A percentile compares a stretch with the other conserved stretches of the same genome.
phyloP scores from a whole-genome alignment of 1,140 invertebrate genomes.

The Aricia agestis region DNA sequence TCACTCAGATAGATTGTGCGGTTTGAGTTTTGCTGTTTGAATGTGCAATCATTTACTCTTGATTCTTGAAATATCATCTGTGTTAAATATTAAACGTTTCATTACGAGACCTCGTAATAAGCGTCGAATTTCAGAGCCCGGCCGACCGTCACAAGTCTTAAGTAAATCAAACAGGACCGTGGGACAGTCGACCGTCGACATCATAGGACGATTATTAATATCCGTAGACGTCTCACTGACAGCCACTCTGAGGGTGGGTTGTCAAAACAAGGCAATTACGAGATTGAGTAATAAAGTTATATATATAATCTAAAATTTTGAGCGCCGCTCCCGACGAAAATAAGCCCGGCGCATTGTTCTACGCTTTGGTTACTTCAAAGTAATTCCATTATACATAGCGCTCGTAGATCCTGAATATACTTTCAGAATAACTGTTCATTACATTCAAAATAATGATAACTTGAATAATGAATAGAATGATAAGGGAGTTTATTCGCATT shows the following conservation, averaged over 20 bases:
- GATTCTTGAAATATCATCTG: too few relatives aligned
- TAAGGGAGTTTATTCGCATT: neutral
- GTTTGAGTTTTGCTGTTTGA: too few relatives aligned
- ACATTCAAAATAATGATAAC: neutral
- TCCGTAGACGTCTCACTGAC: conserved; percentile 10
- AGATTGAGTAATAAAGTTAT: conserved; percentile 13
- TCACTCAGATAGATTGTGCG: too few relatives aligned
- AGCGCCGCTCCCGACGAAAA: neutral
- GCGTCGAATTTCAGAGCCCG: neutral
- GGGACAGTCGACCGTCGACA: conserved; percentile 11
- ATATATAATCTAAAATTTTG: conserved; percentile 14
- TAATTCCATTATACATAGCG: conserved; percentile 8
- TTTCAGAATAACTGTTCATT: neutral
- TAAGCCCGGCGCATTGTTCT: conserved; percentile 8
- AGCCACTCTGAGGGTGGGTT: conserved; percentile 7
- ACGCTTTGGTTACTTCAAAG: conserved; percentile 15
- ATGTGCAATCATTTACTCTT: too few relatives aligned
- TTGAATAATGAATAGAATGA: neutral
- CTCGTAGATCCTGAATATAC: conserved; percentile 9
- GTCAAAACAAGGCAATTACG: conserved; percentile 16
- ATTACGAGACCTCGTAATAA: neutral
- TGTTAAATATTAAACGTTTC: too few relatives aligned
- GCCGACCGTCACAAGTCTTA: neutral
- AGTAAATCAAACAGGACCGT: neutral
- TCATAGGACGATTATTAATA: conserved; percentile 12